phyloP scores from a whole-genome alignment of 2,113 vertebrate species.

The Corythaeola cristata region DNA sequence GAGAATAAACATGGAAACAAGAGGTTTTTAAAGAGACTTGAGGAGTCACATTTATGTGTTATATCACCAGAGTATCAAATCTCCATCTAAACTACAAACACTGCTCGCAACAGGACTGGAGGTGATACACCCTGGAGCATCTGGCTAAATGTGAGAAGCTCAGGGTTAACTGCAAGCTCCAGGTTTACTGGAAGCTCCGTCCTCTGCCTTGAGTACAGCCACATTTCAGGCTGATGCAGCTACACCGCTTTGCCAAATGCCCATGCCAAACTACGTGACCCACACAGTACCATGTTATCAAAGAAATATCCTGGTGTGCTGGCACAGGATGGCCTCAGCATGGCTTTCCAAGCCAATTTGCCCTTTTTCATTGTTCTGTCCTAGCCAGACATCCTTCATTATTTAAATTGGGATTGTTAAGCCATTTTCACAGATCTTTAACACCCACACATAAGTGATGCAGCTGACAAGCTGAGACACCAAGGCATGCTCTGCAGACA shows the following conservation, averaged over 20 bases:
- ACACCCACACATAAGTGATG: not conserved
- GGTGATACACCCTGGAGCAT: not conserved
- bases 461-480: not conserved
- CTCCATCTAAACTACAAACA: not conserved
- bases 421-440: not conserved
- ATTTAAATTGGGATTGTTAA: not conserved
- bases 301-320: not conserved
- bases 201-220: not conserved
- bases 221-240: not conserved
- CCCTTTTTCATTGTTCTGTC: not conserved
- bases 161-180: not conserved
- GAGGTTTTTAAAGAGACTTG: not conserved
- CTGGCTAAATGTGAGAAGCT: not conserved
- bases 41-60: not conserved
- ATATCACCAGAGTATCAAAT: not conserved
- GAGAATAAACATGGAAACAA: not conserved
- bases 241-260: not conserved
- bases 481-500: not conserved
- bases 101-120: not conserved
- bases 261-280: not conserved
- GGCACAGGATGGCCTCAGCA: not conserved
- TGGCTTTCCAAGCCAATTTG: not conserved
- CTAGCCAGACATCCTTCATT: not conserved
- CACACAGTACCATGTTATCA: fast-evolving
- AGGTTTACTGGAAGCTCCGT: not conserved